These are phyloP conservation scores for Lordiphosa collinella DNA, from an alignment of 1,140 invertebrate species.

Conservation along the genomic window DNA sequence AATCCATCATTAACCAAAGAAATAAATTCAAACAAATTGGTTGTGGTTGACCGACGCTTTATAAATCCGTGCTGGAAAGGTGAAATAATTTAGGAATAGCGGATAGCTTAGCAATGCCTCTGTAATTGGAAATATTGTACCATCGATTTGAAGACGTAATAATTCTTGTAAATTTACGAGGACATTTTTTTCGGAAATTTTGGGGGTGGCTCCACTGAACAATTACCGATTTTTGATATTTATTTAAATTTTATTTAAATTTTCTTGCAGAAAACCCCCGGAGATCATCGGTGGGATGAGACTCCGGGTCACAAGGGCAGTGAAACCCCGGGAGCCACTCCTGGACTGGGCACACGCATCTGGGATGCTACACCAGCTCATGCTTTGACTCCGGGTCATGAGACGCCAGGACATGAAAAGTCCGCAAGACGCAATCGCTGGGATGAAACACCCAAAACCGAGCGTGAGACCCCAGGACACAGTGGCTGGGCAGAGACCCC, in stretches of 20 bases:
- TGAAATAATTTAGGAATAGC: no score
- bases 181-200: no score
- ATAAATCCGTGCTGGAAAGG: no score
- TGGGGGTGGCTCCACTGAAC: no score
- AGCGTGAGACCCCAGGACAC: conserved; percentile 97
- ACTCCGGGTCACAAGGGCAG: conserved; percentile 92
- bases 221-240: no score
- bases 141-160: no score
- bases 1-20: no score
- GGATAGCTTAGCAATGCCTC: no score
- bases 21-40: no score
- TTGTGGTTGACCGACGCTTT: no score
- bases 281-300: conserved; percentile 95
- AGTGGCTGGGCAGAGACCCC: conserved; percentile 99
- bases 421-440: conserved; percentile 95
- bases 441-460: conserved; percentile 99
- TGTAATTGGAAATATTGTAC: no score
- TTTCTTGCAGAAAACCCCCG: conserved; percentile 89
- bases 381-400: conserved; percentile 93
- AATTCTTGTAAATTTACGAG: no score
- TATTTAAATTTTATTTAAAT: background rate
- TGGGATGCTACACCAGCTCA: conserved; percentile 97
- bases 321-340: conserved; percentile 96
- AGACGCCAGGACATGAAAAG: conserved; percentile 93
- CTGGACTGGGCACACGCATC: conserved; percentile 90